Evolutionary conservation across 2,888 invertebrate genomes (phyloP).

Genomic region (Leucoma salicis): DNA sequence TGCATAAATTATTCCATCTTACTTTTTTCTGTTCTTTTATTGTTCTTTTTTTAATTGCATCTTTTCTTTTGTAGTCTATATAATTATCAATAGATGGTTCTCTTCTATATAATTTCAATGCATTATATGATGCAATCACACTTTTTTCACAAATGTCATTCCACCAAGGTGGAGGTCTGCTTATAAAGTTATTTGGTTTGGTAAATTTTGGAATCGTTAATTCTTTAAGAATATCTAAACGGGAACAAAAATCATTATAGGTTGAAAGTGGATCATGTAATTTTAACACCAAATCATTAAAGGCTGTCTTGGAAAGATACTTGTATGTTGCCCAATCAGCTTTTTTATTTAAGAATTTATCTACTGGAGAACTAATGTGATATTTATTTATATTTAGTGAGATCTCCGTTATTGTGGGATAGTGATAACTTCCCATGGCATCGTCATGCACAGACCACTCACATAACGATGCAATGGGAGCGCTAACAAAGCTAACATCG

Average conservation of each 20-base stretch:
- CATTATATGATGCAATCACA: not conserved
- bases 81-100: not conserved
- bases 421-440: too few species aligned
- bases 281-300: too few species aligned
- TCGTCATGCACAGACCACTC: too few species aligned
- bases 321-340: too few species aligned
- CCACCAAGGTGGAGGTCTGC: conserved; percentile 4
- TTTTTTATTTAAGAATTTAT: too few species aligned
- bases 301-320: too few species aligned
- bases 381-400: too few species aligned
- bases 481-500: too few species aligned
- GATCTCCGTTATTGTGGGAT: too few species aligned
- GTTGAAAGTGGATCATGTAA: too few species aligned
- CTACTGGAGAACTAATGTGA: too few species aligned
- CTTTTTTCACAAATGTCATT: not conserved
- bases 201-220: conserved; percentile 9
- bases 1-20: not conserved
- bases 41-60: not conserved
- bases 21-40: not conserved
- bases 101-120: not conserved
- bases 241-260: conserved; percentile 9
- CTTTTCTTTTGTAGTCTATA: not conserved
- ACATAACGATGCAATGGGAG: too few species aligned
- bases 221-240: conserved; percentile 1
- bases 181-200: conserved; percentile 11